Evolutionary conservation across 1,140 invertebrate species (phyloP), one percentile per base, ranked within the genome.

Genomic region (Plutomurus gul): DNA sequence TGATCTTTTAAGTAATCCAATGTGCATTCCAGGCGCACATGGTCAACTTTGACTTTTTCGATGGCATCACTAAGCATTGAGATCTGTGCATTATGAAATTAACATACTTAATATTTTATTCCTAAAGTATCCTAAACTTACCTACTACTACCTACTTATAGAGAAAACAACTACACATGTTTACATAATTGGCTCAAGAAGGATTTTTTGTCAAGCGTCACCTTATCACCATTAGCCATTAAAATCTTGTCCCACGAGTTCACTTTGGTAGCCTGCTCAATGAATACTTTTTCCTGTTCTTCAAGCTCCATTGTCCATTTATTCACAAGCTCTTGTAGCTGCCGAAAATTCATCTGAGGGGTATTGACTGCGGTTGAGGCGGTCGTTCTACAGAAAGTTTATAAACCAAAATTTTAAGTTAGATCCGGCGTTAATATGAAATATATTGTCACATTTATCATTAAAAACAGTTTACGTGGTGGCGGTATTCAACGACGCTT

Each of bases 291-390:
- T 85, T 98, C 96, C 85, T 98, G 96, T 82, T 97, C 95, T 84
- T 97, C 94, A 13, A 98, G 87, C 84, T 98, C 96, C 16, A 94
- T 85, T 0, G 94, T 96, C 96, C 96, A 99, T 86, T 98, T 98
- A 85, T 98, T 98, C 56, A 98, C 96, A 1, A 91, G 90, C 84
- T 98, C 96, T 87, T 98, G 95, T 22, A 98, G 86, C 85, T 97
- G 94, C 25, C 92, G 90, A 85, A 96, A 98, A 18, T 91, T 95
- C 84, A 98, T 91, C n/a, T 77, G 75, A 11, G 49, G 37, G n/a
- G 75, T 27, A 30, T 80, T 75, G 3, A 18, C 49, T 0, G 46
- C 16, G 11, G 3, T 36, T 1, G 46, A 56, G 11, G 46, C 75
- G 6, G 75, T 76, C 13, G 75, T 76, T 3, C 73, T 75, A 49